A percentile compares a stretch with the other conserved stretches of the same genome.
phyloP scores from a whole-genome alignment of 2,113 vertebrate species.

The Mustela nigripes region DNA sequence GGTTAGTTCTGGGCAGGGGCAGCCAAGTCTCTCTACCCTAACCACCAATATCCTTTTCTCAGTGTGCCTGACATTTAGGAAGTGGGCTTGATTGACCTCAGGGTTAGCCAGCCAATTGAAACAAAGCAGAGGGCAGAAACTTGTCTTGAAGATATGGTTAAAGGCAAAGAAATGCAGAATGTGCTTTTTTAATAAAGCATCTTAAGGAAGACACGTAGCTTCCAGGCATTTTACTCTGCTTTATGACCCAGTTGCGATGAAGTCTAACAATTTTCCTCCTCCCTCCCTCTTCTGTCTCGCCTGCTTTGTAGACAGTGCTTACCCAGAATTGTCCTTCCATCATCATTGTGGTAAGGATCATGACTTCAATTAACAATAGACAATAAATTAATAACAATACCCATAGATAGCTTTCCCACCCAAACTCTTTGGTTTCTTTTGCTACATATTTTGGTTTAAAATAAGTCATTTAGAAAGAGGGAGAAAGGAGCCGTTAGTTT shows the following conservation, averaged over 20 bases:
- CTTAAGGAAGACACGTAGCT: background rate
- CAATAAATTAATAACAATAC: background rate
- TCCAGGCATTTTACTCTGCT: background rate
- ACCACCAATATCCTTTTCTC: background rate
- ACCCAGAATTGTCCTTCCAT: background rate
- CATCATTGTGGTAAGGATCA: background rate
- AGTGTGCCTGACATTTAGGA: slow-evolving; percentile 26
- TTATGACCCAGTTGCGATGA: background rate
- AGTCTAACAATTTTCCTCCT: background rate
- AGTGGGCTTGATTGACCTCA: background rate
- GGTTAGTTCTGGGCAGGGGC: background rate
- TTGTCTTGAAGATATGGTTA: background rate
- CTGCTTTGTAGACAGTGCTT: background rate
- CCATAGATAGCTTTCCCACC: background rate
- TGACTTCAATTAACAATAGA: background rate
- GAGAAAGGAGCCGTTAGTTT: background rate
- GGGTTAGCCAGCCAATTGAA: background rate
- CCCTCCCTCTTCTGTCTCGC: background rate
- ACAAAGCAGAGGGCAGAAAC: background rate
- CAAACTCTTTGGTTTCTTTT: background rate
- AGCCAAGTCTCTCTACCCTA: background rate
- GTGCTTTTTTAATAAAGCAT: background rate
- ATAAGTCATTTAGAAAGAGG: background rate
- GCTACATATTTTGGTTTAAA: slow-evolving; percentile 25
- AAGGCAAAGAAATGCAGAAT: slow-evolving; percentile 28